Percentiles rank a stretch among this genome's conserved stretches.
These are phyloP conservation scores for Capreolus pygargus DNA, from an alignment of 2,113 vertebrate genomes.

Conservation along the genomic window DNA sequence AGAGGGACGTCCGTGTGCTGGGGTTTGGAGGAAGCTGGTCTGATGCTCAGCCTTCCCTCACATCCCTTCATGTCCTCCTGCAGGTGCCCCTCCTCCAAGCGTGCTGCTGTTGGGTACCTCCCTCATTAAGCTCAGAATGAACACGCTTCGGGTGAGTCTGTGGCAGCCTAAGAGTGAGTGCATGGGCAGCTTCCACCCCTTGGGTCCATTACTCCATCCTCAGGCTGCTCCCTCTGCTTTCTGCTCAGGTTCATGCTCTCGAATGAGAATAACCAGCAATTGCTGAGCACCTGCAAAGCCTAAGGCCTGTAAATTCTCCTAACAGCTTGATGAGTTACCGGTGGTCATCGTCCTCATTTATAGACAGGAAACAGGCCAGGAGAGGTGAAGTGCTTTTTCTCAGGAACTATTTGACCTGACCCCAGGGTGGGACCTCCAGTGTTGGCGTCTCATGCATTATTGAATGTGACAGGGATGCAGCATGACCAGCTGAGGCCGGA, in stretches of 20 bases:
- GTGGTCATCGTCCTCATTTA: background rate
- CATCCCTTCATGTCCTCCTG: background rate
- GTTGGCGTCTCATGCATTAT: background rate
- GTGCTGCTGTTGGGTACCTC: background rate
- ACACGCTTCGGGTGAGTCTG: background rate
- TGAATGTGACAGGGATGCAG: background rate
- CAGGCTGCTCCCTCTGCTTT: accelerated
- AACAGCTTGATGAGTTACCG: background rate
- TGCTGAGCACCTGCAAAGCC: background rate
- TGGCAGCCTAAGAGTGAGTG: background rate
- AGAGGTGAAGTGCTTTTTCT: background rate
- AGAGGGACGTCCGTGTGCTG: background rate
- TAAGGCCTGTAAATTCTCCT: too few relatives aligned
- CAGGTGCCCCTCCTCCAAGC: background rate
- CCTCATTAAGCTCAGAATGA: background rate
- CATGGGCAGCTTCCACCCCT: background rate
- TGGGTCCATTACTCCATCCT: background rate
- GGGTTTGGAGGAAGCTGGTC: background rate
- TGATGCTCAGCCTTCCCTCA: background rate
- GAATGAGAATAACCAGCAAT: background rate
- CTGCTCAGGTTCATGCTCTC: accelerated
- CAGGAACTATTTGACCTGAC: background rate
- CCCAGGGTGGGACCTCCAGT: background rate
- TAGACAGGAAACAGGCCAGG: background rate
- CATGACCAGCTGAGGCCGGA: background rate